A percentile compares a stretch with the other conserved stretches of the same genome.
phyloP scores from a whole-genome alignment of 2,797 vertebrate species.

The Syngnathus rostellatus region DNA sequence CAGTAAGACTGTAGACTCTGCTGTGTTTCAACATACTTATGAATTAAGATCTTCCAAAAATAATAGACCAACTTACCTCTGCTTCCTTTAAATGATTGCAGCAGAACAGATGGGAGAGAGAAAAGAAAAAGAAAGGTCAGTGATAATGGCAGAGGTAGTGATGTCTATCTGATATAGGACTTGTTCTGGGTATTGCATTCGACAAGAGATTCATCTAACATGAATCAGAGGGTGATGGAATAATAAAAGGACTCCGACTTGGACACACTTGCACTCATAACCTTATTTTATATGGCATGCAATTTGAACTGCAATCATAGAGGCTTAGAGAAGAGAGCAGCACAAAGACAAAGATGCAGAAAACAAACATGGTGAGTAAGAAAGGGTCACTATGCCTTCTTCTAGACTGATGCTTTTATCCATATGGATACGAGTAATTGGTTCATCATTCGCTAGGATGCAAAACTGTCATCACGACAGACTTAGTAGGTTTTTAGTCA shows the following conservation, averaged over 20 bases:
- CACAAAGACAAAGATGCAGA: not conserved
- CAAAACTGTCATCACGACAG: too few relatives aligned
- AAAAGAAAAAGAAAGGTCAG: constrained; percentile 60
- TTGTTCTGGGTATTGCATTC: constrained; percentile 50
- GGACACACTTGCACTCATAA: constrained; percentile 9
- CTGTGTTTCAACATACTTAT: constrained; percentile 3
- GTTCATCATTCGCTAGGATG: not conserved
- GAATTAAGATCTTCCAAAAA: constrained; percentile 22
- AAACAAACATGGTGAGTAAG: too few relatives aligned
- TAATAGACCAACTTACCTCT: constrained; percentile 78
- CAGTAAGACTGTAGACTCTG: not conserved
- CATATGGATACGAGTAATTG: not conserved
- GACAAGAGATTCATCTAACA: constrained; percentile 42
- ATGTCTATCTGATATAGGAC: constrained; percentile 44
- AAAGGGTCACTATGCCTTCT: not conserved
- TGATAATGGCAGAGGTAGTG: constrained; percentile 45
- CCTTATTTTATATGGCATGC: constrained; percentile 59
- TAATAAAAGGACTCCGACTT: constrained; percentile 22
- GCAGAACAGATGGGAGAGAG: constrained; percentile 27
- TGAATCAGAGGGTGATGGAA: constrained; percentile 36
- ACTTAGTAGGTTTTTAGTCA: too few relatives aligned
- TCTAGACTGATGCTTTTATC: not conserved
- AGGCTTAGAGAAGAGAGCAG: constrained; percentile 20
- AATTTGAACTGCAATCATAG: constrained; percentile 58
- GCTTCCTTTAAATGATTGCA: constrained; percentile 84